Percentiles rank a stretch among this genome's conserved stretches.
Conservation (phyloP, 1,140 invertebrate species). For the Chlorops oryzae region DNA sequence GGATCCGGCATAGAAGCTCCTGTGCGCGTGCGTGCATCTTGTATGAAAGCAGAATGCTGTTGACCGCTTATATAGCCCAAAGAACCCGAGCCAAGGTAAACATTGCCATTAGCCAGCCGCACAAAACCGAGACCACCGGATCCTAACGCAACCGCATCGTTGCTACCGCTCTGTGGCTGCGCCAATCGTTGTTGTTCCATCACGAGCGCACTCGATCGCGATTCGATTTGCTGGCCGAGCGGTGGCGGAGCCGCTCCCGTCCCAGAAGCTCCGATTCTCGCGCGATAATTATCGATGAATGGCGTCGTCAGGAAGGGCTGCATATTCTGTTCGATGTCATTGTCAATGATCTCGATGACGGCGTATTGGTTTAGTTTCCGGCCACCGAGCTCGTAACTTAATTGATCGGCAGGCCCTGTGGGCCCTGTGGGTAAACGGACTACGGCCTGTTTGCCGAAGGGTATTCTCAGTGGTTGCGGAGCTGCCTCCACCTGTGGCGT, state of each 20-base stretch:
- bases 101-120: slow-evolving; percentile 37
- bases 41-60: slow-evolving; percentile 27
- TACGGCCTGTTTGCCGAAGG: slow-evolving; percentile 30
- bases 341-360: slow-evolving; percentile 42
- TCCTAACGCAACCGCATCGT: slow-evolving; percentile 38
- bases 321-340: slow-evolving; percentile 34
- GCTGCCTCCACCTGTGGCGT: slow-evolving; percentile 11
- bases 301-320: slow-evolving; percentile 28
- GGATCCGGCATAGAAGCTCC: slow-evolving; percentile 29
- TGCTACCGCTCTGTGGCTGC: slow-evolving; percentile 12
- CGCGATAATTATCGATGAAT: slow-evolving; percentile 31
- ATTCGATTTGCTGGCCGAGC: slow-evolving; percentile 27
- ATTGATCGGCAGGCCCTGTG: not conserved
- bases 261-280: slow-evolving; percentile 20
- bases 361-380: slow-evolving; percentile 43
- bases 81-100: slow-evolving; percentile 42
- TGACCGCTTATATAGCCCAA: slow-evolving; percentile 41
- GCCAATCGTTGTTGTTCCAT: slow-evolving; percentile 32
- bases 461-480: slow-evolving; percentile 27
- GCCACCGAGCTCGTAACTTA: slow-evolving; percentile 32
- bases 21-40: slow-evolving; percentile 36
- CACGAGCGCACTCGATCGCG: slow-evolving; percentile 26
- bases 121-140: slow-evolving; percentile 42
- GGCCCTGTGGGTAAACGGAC: not conserved
- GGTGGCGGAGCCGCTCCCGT: slow-evolving; percentile 12